Percentiles rank a stretch among this genome's conserved stretches.
phyloP scores from a whole-genome alignment of 2,888 invertebrate genomes.

The Lysandra bellargus region DNA sequence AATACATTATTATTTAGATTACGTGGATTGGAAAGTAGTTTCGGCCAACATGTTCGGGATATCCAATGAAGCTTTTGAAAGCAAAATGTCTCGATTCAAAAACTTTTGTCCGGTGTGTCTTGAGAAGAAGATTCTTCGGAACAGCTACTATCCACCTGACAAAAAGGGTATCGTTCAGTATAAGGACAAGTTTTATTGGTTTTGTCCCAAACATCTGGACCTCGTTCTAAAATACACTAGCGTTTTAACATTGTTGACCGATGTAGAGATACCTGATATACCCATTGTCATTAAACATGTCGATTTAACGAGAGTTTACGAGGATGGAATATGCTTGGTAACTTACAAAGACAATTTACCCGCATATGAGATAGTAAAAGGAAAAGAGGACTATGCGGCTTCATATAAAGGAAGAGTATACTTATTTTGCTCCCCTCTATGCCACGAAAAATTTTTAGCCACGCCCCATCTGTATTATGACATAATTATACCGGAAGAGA shows the following conservation, averaged over 20 bases:
- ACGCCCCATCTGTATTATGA: constrained; percentile 74
- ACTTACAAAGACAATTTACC: constrained; percentile 80
- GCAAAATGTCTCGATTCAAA: constrained; percentile 72
- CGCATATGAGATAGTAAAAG: constrained; percentile 64
- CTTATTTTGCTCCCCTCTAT: constrained; percentile 77
- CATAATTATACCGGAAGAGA: constrained; percentile 64
- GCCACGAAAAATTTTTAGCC: constrained; percentile 75
- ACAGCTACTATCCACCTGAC: constrained; percentile 72
- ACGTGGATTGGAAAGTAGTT: constrained; percentile 71
- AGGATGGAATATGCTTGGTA: constrained; percentile 82
- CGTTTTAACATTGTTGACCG: constrained; percentile 52
- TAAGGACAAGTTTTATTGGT: constrained; percentile 79
- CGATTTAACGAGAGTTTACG: constrained; percentile 63
- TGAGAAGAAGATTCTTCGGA: constrained; percentile 54
- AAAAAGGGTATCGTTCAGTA: constrained; percentile 80
- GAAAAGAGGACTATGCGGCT: constrained; percentile 68
- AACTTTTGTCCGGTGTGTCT: constrained; percentile 82
- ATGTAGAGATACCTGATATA: constrained; percentile 68
- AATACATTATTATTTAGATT: constrained; percentile 75
- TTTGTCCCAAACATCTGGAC: constrained; percentile 78
- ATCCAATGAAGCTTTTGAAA: constrained; percentile 75
- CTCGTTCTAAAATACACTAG: constrained; percentile 69
- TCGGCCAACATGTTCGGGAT: constrained; percentile 76
- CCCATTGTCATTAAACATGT: constrained; percentile 71
- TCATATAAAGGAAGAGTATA: constrained; percentile 75